phyloP scores from a whole-genome alignment of 2,888 invertebrate genomes.

The Biston stratarius region DNA sequence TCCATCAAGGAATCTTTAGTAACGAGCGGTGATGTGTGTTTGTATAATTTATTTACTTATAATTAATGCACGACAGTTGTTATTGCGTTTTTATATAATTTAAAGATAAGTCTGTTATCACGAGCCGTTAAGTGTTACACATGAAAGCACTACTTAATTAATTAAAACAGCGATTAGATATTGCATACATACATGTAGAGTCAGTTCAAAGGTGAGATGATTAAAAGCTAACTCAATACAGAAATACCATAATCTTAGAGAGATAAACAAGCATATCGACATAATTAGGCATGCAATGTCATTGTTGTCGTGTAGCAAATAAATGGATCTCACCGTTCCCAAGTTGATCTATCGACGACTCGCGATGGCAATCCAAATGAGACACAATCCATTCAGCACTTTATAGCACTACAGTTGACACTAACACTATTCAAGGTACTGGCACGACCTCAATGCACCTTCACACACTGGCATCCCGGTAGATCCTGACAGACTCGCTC shows the following conservation, averaged over 20 bases:
- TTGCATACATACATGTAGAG: neutral
- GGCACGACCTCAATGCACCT: conserved; percentile 80
- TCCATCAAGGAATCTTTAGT: too few species aligned
- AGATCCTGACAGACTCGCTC: conserved; percentile 61
- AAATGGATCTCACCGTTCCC: conserved; percentile 76
- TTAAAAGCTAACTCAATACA: conserved; percentile 7
- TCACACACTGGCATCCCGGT: conserved; percentile 80
- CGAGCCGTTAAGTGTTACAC: conserved; percentile 36
- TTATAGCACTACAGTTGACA: conserved; percentile 78
- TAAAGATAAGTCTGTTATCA: conserved; percentile 33
- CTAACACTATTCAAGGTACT: conserved; percentile 75
- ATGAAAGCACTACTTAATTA: conserved; percentile 39
- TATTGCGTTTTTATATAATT: conserved; percentile 21
- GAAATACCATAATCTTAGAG: conserved; percentile 12
- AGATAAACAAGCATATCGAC: conserved; percentile 23
- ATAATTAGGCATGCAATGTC: conserved; percentile 17
- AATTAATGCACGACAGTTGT: conserved; percentile 7
- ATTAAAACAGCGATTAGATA: conserved; percentile 43
- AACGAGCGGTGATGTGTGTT: too few species aligned
- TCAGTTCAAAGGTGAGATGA: conserved; percentile 5
- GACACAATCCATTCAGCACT: conserved; percentile 84
- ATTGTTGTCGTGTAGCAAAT: conserved; percentile 30
- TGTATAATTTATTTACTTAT: neutral
- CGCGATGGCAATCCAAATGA: conserved; percentile 82
- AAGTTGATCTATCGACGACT: conserved; percentile 80